Evolutionary conservation across 92 coral and sea anemone species (phyloP).

Genomic region (Umimayanthus kanabou): DNA sequence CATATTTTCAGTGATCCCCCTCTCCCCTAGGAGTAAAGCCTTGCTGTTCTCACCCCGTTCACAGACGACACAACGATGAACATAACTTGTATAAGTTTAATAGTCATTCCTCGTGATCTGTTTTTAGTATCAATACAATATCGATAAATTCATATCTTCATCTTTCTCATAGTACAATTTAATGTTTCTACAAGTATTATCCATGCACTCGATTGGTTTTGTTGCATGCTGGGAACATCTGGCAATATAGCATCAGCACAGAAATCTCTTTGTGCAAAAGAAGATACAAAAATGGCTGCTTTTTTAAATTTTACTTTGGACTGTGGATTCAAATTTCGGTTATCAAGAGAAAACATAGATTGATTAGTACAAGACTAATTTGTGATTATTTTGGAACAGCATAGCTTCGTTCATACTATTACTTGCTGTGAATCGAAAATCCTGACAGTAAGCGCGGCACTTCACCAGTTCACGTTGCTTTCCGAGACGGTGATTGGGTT

Average conservation of each 20-base stretch:
- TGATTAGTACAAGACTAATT: too few relatives aligned
- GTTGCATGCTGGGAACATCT: neutral
- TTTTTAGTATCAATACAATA: neutral
- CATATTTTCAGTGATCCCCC: too few relatives aligned
- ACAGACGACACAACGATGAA: neutral
- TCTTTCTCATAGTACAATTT: neutral
- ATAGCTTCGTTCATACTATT: neutral
- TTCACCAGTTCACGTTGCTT: neutral
- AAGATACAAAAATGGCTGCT: neutral
- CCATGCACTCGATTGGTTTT: neutral
- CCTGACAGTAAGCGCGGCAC: too few relatives aligned
- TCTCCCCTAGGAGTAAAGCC: too few relatives aligned
- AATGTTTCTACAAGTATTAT: neutral
- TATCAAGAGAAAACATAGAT: too few relatives aligned
- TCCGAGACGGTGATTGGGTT: neutral
- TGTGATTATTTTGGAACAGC: neutral
- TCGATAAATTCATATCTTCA: neutral
- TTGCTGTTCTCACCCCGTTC: neutral
- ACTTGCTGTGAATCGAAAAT: neutral
- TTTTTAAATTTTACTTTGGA: too few relatives aligned
- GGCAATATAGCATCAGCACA: neutral
- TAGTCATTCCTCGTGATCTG: neutral
- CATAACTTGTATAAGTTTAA: neutral
- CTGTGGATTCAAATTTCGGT: neutral
- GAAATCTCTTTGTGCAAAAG: neutral